These are phyloP conservation scores for Gyrodactylus bullatarudis DNA, from an alignment of 1,140 invertebrate species.

Conservation along the genomic window DNA sequence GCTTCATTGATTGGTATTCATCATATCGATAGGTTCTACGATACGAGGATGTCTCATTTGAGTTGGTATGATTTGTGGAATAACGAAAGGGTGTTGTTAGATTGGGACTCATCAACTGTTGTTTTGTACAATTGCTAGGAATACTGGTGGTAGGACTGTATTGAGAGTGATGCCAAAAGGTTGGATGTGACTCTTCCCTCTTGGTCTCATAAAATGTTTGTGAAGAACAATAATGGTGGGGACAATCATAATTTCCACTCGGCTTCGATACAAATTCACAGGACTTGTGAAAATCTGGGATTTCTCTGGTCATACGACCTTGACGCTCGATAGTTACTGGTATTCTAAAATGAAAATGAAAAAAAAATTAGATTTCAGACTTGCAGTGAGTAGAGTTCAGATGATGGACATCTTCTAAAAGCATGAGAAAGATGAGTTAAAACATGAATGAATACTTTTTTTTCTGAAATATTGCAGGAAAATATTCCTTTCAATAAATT, in stretches of 20 bases:
- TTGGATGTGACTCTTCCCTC: too few species aligned
- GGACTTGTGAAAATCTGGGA: not conserved
- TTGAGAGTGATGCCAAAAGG: too few species aligned
- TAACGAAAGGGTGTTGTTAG: not conserved
- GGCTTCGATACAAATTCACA: not conserved
- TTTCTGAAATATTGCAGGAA: not conserved
- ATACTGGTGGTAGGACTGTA: not conserved
- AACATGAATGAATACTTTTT: not conserved
- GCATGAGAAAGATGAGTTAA: not conserved
- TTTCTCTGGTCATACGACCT: not conserved
- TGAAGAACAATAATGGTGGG: too few species aligned
- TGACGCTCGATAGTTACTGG: not conserved
- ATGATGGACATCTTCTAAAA: not conserved
- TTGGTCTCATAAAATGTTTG: too few species aligned
- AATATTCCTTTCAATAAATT: not conserved
- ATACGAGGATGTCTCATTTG: not conserved
- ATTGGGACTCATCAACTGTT: not conserved
- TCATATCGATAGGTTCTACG: not conserved
- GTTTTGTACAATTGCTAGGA: not conserved
- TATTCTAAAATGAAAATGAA: not conserved
- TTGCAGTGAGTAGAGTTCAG: not conserved
- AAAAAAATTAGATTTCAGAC: too few species aligned
- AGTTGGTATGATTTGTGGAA: not conserved
- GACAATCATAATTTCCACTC: not conserved
- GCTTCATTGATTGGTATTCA: not conserved